phyloP scores from a whole-genome alignment of 2,888 invertebrate species.

The Pilophorus perplexus region DNA sequence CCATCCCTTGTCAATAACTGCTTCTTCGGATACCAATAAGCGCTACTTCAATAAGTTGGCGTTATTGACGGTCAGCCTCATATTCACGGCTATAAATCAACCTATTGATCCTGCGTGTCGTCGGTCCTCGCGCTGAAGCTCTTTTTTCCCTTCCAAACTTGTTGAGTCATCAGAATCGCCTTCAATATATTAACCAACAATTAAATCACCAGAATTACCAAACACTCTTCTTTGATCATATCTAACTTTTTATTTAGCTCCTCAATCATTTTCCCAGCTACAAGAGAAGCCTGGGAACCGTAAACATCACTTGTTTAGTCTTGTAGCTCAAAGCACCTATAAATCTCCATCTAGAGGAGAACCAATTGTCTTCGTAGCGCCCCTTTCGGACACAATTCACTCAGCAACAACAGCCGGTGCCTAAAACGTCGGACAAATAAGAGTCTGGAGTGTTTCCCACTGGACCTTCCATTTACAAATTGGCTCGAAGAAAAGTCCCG shows the following conservation, averaged over 20 bases:
- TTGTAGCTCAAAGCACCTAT: too few species aligned
- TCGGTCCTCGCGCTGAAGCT: not conserved
- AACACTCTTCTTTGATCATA: too few species aligned
- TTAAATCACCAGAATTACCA: too few species aligned
- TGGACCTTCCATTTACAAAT: conserved; percentile 36
- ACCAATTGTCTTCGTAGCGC: conserved; percentile 9
- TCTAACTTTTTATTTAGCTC: too few species aligned
- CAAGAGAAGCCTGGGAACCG: too few species aligned
- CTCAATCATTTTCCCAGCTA: too few species aligned
- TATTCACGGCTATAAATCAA: conserved; percentile 30
- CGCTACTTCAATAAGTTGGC: conserved; percentile 27
- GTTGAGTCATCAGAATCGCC: too few species aligned
- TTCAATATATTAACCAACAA: too few species aligned
- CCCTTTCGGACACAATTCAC: conserved; percentile 7
- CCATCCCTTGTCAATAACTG: conserved; percentile 25
- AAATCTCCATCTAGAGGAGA: conserved; percentile 12
- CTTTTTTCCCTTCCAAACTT: too few species aligned
- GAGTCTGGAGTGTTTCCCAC: conserved; percentile 26
- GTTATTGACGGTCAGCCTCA: conserved; percentile 30
- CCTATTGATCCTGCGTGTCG: not conserved
- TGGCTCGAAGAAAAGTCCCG: conserved; percentile 25
- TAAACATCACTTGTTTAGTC: too few species aligned
- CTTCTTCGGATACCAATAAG: conserved; percentile 29
- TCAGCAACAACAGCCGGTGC: conserved; percentile 8
- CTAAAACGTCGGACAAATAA: too few species aligned